A percentile compares a stretch with the other conserved stretches of the same genome.
phyloP scores from a whole-genome alignment of 2,888 invertebrate genomes.

The Lasioglossum figueresi region DNA sequence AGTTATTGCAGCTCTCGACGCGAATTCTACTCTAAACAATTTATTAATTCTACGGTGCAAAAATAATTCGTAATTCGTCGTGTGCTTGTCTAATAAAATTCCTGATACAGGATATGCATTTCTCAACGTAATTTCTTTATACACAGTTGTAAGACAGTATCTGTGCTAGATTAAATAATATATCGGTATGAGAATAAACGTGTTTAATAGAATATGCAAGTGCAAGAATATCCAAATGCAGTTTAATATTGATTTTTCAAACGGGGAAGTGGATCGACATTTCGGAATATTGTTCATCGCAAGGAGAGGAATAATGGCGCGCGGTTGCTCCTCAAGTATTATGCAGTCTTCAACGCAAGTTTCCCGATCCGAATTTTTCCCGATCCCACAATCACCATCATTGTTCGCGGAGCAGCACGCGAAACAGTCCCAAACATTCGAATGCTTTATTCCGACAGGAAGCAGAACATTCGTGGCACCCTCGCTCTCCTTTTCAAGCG shows the following conservation, averaged over 20 bases:
- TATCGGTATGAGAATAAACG: not conserved
- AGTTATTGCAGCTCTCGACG: not conserved
- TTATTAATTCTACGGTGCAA: not conserved
- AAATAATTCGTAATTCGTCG: not conserved
- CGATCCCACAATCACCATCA: constrained; percentile 8
- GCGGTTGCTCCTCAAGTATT: not conserved
- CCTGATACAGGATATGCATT: not conserved
- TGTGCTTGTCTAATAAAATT: not conserved
- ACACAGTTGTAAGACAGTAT: not conserved
- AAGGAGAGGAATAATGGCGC: not conserved
- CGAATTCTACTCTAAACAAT: not conserved
- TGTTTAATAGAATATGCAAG: not conserved
- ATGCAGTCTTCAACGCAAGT: not conserved
- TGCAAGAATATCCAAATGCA: no score
- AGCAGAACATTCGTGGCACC: constrained; percentile 55
- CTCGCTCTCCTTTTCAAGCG: constrained; percentile 54
- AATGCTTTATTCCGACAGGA: constrained; percentile 50
- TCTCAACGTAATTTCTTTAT: not conserved
- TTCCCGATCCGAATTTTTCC: constrained; percentile 18
- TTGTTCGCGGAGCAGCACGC: constrained; percentile 12
- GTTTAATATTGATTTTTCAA: not conserved
- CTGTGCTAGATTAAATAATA: not conserved
- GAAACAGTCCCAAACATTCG: constrained; percentile 23
- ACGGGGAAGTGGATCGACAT: not conserved
- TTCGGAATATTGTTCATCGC: not conserved